Evolutionary conservation across 1,140 invertebrate genomes (phyloP), one percentile per base, ranked within the genome.

Genomic region (Anastatus disparis): DNA sequence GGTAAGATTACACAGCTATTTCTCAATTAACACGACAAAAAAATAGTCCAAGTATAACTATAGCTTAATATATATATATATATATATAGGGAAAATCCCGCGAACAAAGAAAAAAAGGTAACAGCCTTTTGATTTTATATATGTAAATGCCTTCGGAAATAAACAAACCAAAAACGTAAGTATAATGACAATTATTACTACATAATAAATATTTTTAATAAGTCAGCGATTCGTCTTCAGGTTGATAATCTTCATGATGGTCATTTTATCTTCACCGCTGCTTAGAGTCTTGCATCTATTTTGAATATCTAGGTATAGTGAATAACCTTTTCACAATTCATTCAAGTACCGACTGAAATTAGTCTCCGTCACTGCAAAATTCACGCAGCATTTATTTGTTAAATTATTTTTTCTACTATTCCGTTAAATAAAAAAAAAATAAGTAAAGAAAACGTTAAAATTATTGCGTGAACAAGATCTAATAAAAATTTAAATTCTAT

Each of bases 21-120:
- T 67, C 29, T 67, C 53, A 67, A 59, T 67, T 67, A 58, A 67
- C 40, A 56, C 12, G 40, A 58, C 40, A 55, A 29, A 56, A 64
- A 31, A 64, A 52, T 38, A 66, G 35, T 20, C 24, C 13, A n/a
- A 52, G n/a, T 64, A 52, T 38, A 26, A 55, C 44, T 53, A 65
- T 40, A 27, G 31, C 63, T 42, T 55, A 55, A 42, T 12, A 6
- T 42, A n/a, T n/a, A n/a, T n/a, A n/a, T n/a, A n/a, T n/a, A n/a
- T n/a, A n/a, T n/a, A n/a, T n/a, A 27, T 65, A 65, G 8, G 7
- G 24, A 35, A n/a, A 65, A 53, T n/a, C 38, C 15, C 35, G 35
- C 35, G 24, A 53, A 64, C 62, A 64, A 9, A 64, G n/a, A n/a
- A n/a, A n/a, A n/a, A n/a, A 52, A 53, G 22, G 59, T 55, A 65